These are phyloP conservation scores for Prostheceraeus crozeri DNA, from an alignment of 2,888 invertebrate species.

Conservation along the genomic window DNA sequence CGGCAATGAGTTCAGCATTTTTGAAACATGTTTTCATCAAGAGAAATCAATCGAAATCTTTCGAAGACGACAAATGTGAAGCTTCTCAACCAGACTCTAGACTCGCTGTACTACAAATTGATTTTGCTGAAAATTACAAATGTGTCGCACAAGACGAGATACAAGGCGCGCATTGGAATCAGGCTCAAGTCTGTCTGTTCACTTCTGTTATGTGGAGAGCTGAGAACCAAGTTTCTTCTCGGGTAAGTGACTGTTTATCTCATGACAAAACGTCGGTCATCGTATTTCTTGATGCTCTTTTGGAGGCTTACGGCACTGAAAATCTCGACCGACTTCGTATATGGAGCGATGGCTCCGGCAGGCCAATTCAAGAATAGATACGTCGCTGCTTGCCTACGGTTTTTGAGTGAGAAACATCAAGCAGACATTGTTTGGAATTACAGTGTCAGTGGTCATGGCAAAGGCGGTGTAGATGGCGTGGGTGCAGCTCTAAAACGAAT, in stretches of 20 bases:
- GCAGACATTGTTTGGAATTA: slow-evolving; percentile 33
- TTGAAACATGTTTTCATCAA: too few relatives aligned
- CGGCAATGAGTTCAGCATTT: too few relatives aligned
- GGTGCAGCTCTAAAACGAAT: slow-evolving; percentile 35
- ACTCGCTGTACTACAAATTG: slow-evolving; percentile 28
- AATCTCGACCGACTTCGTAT: slow-evolving; percentile 25
- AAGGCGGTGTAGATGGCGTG: slow-evolving; percentile 37
- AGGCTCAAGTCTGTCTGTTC: slow-evolving; percentile 27
- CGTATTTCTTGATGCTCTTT: slow-evolving; percentile 29
- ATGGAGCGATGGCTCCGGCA: slow-evolving; percentile 37
- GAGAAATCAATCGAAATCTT: too few relatives aligned
- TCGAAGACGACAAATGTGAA: too few relatives aligned
- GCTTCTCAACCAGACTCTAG: too few relatives aligned
- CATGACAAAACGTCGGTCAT: slow-evolving; percentile 30
- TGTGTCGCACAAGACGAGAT: slow-evolving; percentile 31
- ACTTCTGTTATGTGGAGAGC: slow-evolving; percentile 27
- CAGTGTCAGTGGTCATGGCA: slow-evolving; percentile 32
- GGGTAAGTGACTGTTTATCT: slow-evolving; percentile 21
- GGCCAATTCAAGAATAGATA: slow-evolving; percentile 36
- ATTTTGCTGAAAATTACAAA: slow-evolving; percentile 31
- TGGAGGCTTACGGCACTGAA: slow-evolving; percentile 25
- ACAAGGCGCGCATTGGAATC: slow-evolving; percentile 31
- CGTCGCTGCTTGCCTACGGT: slow-evolving; percentile 14
- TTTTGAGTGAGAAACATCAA: slow-evolving; percentile 31
- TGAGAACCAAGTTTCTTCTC: background rate